Conservation (phyloP, 2,113 vertebrate species). For the Acrocephalus kingi region DNA sequence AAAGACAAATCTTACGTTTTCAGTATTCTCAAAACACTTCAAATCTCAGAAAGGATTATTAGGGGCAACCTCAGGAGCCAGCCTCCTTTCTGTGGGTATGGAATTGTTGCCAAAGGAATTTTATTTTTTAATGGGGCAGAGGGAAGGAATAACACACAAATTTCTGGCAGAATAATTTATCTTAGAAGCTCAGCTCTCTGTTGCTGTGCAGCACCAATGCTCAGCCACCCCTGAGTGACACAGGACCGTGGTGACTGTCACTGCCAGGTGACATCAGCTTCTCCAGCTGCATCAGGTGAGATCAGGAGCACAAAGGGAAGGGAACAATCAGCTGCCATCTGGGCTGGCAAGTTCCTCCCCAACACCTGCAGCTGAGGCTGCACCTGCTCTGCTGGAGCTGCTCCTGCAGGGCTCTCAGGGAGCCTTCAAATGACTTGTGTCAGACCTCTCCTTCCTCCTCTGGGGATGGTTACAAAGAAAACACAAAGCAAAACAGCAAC, state of each 20-base stretch:
- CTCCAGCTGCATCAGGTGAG: background rate
- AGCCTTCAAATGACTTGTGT: too few relatives aligned
- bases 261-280: background rate
- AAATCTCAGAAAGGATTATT: background rate
- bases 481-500: background rate
- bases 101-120: background rate
- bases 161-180: background rate
- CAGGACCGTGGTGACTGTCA: fast-evolving
- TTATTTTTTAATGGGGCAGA: fast-evolving
- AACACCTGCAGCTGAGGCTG: background rate
- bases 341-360: background rate
- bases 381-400: background rate
- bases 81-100: background rate
- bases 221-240: background rate
- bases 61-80: background rate
- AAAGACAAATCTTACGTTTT: background rate
- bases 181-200: background rate
- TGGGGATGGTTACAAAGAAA: background rate
- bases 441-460: background rate
- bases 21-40: background rate
- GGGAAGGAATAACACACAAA: background rate
- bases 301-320: background rate
- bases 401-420: background rate
- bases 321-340: background rate
- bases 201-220: background rate